phyloP scores from a whole-genome alignment of 2,797 vertebrate species.

The Vultur gryphus region DNA sequence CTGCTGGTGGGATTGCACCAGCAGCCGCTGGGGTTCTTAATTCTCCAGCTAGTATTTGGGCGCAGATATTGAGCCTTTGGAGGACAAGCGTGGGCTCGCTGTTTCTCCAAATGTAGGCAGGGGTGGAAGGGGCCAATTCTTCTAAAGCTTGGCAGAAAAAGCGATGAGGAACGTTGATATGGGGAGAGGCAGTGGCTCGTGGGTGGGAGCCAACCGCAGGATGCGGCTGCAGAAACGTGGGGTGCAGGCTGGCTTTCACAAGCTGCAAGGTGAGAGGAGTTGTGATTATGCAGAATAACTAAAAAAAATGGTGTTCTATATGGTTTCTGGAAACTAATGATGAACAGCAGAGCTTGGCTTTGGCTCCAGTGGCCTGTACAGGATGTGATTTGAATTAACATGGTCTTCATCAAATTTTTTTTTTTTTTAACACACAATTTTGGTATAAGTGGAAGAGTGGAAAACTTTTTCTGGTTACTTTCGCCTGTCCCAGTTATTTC shows the following conservation, averaged over 20 bases:
- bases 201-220: neutral
- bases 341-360: neutral
- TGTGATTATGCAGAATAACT: neutral
- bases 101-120: neutral
- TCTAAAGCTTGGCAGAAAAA: neutral
- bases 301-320: neutral
- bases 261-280: neutral
- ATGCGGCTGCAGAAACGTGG: neutral
- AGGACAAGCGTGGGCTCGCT: neutral
- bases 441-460: neutral
- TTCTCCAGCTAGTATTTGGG: neutral
- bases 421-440: neutral
- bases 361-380: neutral
- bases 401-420: neutral
- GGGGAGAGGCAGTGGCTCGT: neutral
- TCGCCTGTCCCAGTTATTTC: neutral
- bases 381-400: neutral
- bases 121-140: rapidly evolving
- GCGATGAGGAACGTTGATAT: rapidly evolving
- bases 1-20: neutral
- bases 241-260: neutral
- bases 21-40: neutral
- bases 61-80: neutral
- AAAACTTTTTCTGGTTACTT: neutral
- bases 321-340: neutral